A percentile compares a stretch with the other conserved stretches of the same genome.
phyloP scores from a whole-genome alignment of 2,888 invertebrate genomes.

The Diarsia rubi region DNA sequence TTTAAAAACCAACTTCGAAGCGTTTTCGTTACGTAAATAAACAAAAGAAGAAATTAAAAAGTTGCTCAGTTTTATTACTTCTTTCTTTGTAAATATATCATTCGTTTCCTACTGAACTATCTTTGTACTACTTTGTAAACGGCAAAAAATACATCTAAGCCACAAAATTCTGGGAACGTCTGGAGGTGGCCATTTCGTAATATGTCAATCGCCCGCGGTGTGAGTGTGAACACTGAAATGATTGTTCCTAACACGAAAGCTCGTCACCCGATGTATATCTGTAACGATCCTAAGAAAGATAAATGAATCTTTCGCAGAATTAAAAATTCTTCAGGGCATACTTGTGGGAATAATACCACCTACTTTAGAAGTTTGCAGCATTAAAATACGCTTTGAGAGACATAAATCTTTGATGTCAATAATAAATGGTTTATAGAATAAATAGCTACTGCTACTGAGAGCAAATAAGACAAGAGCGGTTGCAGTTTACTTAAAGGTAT shows the following conservation, averaged over 20 bases:
- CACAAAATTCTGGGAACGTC: slow-evolving; percentile 69
- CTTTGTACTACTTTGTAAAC: slow-evolving; percentile 57
- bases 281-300: slow-evolving; percentile 78
- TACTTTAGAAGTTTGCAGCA: slow-evolving; percentile 49
- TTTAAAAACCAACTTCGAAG: neutral
- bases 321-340: slow-evolving; percentile 62
- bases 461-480: slow-evolving; percentile 63
- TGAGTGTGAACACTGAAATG: slow-evolving; percentile 75
- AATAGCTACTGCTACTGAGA: slow-evolving; percentile 63
- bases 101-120: slow-evolving; percentile 25
- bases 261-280: slow-evolving; percentile 68
- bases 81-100: slow-evolving; percentile 31
- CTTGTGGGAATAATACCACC: slow-evolving; percentile 53
- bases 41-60: slow-evolving; percentile 20
- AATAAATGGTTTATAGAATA: slow-evolving; percentile 70
- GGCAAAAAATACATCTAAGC: slow-evolving; percentile 60
- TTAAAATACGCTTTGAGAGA: slow-evolving; percentile 57
- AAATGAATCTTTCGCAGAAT: slow-evolving; percentile 79
- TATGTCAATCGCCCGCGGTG: slow-evolving; percentile 74
- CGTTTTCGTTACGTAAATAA: neutral
- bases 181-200: slow-evolving; percentile 70
- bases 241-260: slow-evolving; percentile 69
- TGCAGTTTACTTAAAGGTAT: slow-evolving; percentile 51
- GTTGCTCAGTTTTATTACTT: slow-evolving; percentile 17
- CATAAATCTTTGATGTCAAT: slow-evolving; percentile 70